phyloP scores from a whole-genome alignment of 2,797 vertebrate genomes.

The Sebastes baramenuke region DNA sequence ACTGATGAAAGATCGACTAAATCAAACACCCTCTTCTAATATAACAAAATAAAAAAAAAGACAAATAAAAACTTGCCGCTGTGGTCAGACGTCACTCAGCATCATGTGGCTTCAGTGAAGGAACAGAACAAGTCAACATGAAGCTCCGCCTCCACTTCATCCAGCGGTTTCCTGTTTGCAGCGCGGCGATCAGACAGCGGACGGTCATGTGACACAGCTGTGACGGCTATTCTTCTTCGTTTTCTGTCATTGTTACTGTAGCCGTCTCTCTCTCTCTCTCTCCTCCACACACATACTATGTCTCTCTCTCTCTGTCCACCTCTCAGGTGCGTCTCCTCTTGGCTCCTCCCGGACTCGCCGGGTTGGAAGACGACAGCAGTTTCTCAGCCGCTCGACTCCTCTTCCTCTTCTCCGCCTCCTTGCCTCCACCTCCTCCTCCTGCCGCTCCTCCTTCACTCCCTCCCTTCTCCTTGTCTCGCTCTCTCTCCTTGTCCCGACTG shows the following conservation, averaged over 20 bases:
- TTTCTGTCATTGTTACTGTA: neutral
- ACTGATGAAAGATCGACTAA: neutral
- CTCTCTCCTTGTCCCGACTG: constrained; percentile 67
- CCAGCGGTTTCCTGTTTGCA: neutral
- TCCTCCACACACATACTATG: neutral
- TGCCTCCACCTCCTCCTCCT: constrained; percentile 41
- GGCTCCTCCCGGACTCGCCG: constrained; percentile 71
- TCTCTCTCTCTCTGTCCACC: neutral
- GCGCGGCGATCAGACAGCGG: neutral
- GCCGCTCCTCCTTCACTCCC: constrained; percentile 26
- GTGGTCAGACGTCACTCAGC: neutral
- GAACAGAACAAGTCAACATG: neutral
- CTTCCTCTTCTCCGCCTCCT: constrained; percentile 72
- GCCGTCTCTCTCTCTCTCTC: neutral
- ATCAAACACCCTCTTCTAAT: neutral
- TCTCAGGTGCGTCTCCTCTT: constrained; percentile 75
- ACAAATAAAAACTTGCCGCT: neutral
- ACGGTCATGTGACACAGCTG: constrained; percentile 7
- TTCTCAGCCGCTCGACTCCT: constrained; percentile 67
- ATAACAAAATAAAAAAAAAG: neutral
- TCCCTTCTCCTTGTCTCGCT: constrained; percentile 64
- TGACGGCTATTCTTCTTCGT: neutral
- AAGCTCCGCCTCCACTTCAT: neutral
- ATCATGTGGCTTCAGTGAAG: neutral
- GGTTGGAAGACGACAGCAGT: constrained; percentile 72